Conservation (phyloP, 2,888 invertebrate species). For the Linnaemya tessellans region DNA sequence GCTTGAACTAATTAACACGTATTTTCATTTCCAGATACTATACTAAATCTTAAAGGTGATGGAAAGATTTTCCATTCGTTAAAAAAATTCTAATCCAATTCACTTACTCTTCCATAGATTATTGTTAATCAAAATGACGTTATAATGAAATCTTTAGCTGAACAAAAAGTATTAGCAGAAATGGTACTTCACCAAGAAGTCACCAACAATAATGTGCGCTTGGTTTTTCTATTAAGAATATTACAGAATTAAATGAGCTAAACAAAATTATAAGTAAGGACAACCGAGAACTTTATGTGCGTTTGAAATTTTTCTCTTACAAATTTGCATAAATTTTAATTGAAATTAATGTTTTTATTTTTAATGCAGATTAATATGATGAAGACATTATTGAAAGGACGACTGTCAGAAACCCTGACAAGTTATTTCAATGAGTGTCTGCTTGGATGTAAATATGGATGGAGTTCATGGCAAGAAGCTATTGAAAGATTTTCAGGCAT, state of each 20-base stretch:
- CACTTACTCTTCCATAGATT: too few species aligned
- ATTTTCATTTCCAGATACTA: too few species aligned
- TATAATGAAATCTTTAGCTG: constrained; percentile 27
- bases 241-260: constrained; percentile 34
- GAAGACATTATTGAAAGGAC: too few species aligned
- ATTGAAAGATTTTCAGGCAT: constrained; percentile 34
- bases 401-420: constrained; percentile 53
- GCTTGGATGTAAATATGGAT: constrained; percentile 50
- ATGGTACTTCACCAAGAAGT: constrained; percentile 42
- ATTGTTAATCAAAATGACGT: constrained; percentile 16
- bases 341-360: too few species aligned
- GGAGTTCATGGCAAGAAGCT: constrained; percentile 51
- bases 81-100: too few species aligned
- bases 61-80: too few species aligned
- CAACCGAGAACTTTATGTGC: constrained; percentile 18
- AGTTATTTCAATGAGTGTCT: constrained; percentile 36
- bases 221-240: constrained; percentile 34
- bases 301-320: too few species aligned
- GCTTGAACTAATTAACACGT: too few species aligned
- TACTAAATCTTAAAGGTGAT: too few species aligned
- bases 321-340: too few species aligned
- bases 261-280: constrained; percentile 29
- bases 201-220: constrained; percentile 19
- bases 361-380: too few species aligned
- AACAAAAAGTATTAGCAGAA: constrained; percentile 51